Conservation (phyloP, 2,888 invertebrate genomes). For the Allygus modestus region DNA sequence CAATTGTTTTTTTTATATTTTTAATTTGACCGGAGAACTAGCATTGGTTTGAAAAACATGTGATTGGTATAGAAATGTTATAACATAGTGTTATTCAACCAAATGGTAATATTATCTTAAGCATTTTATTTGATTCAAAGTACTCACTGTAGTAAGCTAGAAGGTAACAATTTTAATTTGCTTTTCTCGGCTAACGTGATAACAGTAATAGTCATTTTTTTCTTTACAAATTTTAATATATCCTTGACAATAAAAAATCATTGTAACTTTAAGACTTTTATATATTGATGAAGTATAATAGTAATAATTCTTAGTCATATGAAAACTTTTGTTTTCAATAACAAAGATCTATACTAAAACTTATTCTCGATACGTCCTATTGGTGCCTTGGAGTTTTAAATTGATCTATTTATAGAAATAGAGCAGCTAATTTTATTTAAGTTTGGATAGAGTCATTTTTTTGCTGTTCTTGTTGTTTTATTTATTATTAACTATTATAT, state of each 20-base stretch:
- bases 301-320: not conserved
- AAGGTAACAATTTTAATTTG: not conserved
- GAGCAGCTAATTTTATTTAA: not conserved
- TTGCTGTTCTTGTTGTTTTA: not conserved
- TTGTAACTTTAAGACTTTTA: not conserved
- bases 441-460: not conserved
- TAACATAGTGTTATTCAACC: too few relatives aligned
- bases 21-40: too few relatives aligned
- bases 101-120: not conserved
- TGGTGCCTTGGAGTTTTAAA: conserved; percentile 12
- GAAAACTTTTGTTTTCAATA: not conserved
- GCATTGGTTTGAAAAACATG: too few relatives aligned
- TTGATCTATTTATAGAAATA: not conserved
- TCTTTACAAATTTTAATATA: conserved; percentile 10
- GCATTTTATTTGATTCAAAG: not conserved
- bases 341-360: not conserved
- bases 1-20: too few relatives aligned
- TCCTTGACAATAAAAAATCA: not conserved
- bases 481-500: not conserved
- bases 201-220: not conserved
- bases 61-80: too few relatives aligned
- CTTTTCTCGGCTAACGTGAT: conserved; percentile 9
- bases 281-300: not conserved
- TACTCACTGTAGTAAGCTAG: not conserved
- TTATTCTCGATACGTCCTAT: conserved; percentile 1